These are phyloP conservation scores for Serripes groenlandicus DNA, from an alignment of 2,888 invertebrate genomes.

Conservation along the genomic window DNA sequence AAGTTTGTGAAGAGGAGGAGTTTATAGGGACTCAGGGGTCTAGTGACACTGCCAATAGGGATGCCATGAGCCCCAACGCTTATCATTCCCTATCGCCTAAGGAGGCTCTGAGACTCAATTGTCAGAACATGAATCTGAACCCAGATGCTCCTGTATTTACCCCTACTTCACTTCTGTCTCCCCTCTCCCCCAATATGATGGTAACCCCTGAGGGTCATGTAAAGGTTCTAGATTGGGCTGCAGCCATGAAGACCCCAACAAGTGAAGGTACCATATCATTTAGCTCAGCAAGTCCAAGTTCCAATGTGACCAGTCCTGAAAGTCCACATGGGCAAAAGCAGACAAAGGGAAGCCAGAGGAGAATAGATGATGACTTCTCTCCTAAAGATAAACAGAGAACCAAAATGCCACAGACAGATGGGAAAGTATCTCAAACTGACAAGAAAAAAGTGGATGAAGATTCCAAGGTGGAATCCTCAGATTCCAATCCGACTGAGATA, in stretches of 20 bases:
- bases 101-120: conserved; percentile 59
- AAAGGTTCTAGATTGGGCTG: conserved; percentile 76
- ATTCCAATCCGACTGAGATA: neutral
- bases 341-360: conserved; percentile 12
- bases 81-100: conserved; percentile 61
- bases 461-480: conserved; percentile 9
- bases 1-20: conserved; percentile 74
- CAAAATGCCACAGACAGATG: conserved; percentile 16
- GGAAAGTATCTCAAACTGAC: conserved; percentile 22
- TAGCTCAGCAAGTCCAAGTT: conserved; percentile 54
- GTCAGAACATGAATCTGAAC: conserved; percentile 73
- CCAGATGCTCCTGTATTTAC: conserved; percentile 81
- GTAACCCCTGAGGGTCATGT: conserved; percentile 75
- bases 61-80: conserved; percentile 46
- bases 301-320: conserved; percentile 46
- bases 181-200: conserved; percentile 75
- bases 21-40: conserved; percentile 61
- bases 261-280: conserved; percentile 56
- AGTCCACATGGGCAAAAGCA: conserved; percentile 38
- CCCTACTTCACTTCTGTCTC: conserved; percentile 72
- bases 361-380: conserved; percentile 50
- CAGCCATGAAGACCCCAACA: conserved; percentile 65
- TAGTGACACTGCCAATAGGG: conserved; percentile 48
- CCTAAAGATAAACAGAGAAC: conserved; percentile 33
- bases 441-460: conserved; percentile 21